Conservation (phyloP, 2,888 invertebrate species). For the Cylindroiulus punctatus region DNA sequence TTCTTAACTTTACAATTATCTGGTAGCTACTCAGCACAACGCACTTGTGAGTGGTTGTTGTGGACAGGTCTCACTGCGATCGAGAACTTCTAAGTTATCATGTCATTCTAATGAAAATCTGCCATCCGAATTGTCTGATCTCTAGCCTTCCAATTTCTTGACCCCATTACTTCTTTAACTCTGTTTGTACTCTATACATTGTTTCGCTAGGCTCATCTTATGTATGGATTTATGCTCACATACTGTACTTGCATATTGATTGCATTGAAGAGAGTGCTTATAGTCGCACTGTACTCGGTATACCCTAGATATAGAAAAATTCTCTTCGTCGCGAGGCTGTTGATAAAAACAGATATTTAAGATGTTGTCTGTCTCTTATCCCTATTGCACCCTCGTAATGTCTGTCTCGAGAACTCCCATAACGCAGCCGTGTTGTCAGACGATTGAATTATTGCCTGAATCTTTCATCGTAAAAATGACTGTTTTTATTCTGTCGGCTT, state of each 20-base stretch:
- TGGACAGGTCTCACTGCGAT: too few species aligned
- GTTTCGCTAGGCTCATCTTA: neutral
- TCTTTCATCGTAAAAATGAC: conserved; percentile 21
- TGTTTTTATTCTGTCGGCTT: conserved; percentile 10
- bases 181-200: too few species aligned
- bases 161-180: too few species aligned
- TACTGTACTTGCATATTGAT: neutral
- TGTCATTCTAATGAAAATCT: too few species aligned
- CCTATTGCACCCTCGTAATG: conserved; percentile 14
- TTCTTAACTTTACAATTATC: too few species aligned
- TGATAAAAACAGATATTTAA: conserved; percentile 33
- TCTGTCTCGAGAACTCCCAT: conserved; percentile 5
- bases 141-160: too few species aligned
- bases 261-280: neutral
- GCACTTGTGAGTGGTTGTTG: too few species aligned
- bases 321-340: neutral
- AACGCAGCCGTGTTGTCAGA: conserved; percentile 12
- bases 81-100: too few species aligned
- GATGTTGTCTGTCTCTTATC: conserved; percentile 33
- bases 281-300: neutral
- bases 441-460: conserved; percentile 35
- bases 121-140: too few species aligned
- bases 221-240: neutral
- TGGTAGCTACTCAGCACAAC: too few species aligned
- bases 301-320: neutral